Conservation (phyloP, 2,888 invertebrate genomes). For the Nycteola revayana region DNA sequence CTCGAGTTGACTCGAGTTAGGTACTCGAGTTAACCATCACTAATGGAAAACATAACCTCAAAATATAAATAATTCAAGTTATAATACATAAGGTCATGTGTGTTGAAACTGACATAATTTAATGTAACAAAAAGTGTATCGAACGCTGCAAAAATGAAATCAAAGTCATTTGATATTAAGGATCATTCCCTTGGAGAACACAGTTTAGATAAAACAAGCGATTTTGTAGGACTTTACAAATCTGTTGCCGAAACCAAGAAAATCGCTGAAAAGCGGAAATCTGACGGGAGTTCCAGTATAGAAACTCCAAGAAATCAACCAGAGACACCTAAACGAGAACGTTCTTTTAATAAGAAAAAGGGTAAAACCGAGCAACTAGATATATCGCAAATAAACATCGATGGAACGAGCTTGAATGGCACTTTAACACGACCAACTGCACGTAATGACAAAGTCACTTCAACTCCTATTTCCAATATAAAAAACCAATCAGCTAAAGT, state of each 20-base stretch:
- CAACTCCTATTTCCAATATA: constrained; percentile 40
- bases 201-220: constrained; percentile 46
- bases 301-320: constrained; percentile 27
- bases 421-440: constrained; percentile 25
- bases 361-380: constrained; percentile 36
- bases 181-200: constrained; percentile 28
- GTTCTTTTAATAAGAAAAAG: constrained; percentile 39
- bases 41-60: constrained; percentile 23
- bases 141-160: constrained; percentile 45
- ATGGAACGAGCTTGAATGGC: constrained; percentile 36
- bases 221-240: constrained; percentile 59
- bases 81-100: too few species aligned
- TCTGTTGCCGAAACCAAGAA: constrained; percentile 47
- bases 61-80: constrained; percentile 6
- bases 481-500: constrained; percentile 31
- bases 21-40: too few species aligned
- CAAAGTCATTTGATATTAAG: constrained; percentile 45
- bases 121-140: constrained; percentile 10
- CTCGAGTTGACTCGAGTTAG: too few species aligned
- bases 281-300: constrained; percentile 25
- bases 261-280: constrained; percentile 32
- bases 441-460: constrained; percentile 37
- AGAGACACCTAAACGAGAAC: constrained; percentile 32
- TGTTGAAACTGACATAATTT: too few species aligned
- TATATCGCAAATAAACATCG: constrained; percentile 42